Evolutionary conservation across 2,888 invertebrate genomes (phyloP), one percentile per base, ranked within the genome.

Genomic region (Phortica magna): DNA sequence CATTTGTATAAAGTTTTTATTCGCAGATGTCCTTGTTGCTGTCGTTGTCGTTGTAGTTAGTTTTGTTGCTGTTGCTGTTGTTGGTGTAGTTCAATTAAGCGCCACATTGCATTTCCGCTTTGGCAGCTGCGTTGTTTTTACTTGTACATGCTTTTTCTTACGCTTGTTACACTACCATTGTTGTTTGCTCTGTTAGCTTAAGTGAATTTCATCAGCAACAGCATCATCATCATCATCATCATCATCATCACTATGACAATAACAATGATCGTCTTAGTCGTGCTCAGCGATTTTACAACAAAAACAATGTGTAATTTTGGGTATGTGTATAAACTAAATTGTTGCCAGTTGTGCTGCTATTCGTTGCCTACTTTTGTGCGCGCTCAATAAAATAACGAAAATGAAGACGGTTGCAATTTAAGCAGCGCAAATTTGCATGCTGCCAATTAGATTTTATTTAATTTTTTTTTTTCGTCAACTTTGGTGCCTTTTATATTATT

Each of bases 11-110:
- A 72, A 19, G 42, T 42, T 39, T 42, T 73, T 59, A 43, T 59
- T 61, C 31, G 61, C 61, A 31, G 31, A 31, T 10, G 17, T 22
- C 17, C 22, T 61, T 61, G 6, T 22, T 48, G 48, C 14, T 48
- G 7, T 81, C 78, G 79, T 78, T 83, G 74, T 76, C 48, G 43
- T 59, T 59, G n/a, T 7, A 6, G 14, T 7, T 59, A 14, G 6
- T 59, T 7, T 43, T 43, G 43, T n/a, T 65, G 65, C 64, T 64
- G 80, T 80, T 80, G 22, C 2, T 17, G 48, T 1, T 48, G 48
- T 3, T 41, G 67, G 5, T 68, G 80, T 80, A 79, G 86, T 87
- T 86, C 86, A 86, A 88, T 86, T 88, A 86, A 82, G 78, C 80
- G 79, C 81, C 81, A 71, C 70, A 53, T 55, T 71, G 70, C 55